Conservation (phyloP, 2,888 invertebrate species). For the Eledona agricola region DNA sequence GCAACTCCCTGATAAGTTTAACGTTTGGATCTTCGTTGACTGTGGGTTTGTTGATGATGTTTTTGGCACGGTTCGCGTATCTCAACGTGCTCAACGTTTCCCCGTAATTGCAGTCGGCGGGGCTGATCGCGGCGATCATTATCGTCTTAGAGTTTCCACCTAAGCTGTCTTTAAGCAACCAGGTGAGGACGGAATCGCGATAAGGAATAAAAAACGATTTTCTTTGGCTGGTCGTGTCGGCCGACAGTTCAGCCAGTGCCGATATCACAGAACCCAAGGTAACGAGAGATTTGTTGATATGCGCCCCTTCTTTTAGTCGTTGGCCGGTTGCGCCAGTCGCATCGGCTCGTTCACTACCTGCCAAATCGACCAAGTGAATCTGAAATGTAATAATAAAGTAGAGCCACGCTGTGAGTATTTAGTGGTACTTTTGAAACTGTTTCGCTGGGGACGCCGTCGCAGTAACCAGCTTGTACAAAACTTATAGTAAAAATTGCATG, state of each 20-base stretch:
- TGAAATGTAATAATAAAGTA: conserved; percentile 40
- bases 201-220: conserved; percentile 79
- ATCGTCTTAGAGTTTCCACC: conserved; percentile 92
- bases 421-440: conserved; percentile 81
- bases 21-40: conserved; percentile 92
- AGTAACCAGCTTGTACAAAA: conserved; percentile 87
- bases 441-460: conserved; percentile 88
- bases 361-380: conserved; percentile 86
- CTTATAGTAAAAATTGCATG: conserved; percentile 93
- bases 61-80: conserved; percentile 90
- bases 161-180: conserved; percentile 87
- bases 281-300: conserved; percentile 90
- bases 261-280: conserved; percentile 89
- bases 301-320: conserved; percentile 87
- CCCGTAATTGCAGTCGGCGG: conserved; percentile 81
- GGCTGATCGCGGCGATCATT: conserved; percentile 84
- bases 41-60: conserved; percentile 90
- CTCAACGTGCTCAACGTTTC: conserved; percentile 87
- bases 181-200: conserved; percentile 87
- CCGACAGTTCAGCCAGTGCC: conserved; percentile 77
- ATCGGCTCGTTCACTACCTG: conserved; percentile 89
- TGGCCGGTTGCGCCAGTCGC: conserved; percentile 91
- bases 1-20: conserved; percentile 82
- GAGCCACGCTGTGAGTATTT: not conserved
- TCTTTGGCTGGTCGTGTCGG: conserved; percentile 52